Conservation (phyloP, 2,888 invertebrate species). For the Prosopocoilus inquinatus region DNA sequence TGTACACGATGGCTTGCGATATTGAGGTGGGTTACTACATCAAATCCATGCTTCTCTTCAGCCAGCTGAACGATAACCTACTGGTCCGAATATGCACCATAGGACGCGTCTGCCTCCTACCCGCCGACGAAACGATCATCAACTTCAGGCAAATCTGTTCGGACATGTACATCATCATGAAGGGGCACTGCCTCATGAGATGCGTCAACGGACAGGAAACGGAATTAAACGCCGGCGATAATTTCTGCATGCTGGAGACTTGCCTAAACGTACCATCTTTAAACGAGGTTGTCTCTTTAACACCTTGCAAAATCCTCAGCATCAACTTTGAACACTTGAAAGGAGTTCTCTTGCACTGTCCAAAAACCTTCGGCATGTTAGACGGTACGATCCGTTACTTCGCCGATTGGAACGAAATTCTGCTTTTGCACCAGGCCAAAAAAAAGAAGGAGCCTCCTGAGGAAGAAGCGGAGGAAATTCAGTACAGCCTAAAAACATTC, state of each 20-base stretch:
- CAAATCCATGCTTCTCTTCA: constrained; percentile 10
- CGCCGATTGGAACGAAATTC: too few species aligned
- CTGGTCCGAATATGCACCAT: constrained; percentile 21
- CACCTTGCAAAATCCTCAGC: constrained; percentile 25
- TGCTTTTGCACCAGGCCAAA: too few species aligned
- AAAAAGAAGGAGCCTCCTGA: too few species aligned
- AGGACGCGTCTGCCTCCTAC: constrained; percentile 20
- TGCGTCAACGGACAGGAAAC: not conserved
- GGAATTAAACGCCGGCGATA: constrained; percentile 21
- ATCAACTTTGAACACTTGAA: constrained; percentile 10
- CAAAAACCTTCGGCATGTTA: not conserved
- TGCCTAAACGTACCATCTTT: constrained; percentile 25
- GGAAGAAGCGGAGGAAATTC: not conserved
- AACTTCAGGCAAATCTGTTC: constrained; percentile 28
- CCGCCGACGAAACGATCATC: constrained; percentile 28
- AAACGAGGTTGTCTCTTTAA: constrained; percentile 25
- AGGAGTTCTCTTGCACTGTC: constrained; percentile 2
- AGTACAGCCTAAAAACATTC: not conserved
- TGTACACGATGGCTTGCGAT: constrained; percentile 9
- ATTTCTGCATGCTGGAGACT: constrained; percentile 25
- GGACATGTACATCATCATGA: constrained; percentile 29
- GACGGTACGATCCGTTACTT: too few species aligned
- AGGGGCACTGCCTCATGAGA: not conserved
- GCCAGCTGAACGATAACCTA: constrained; percentile 11
- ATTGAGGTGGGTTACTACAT: constrained; percentile 7